Evolutionary conservation across 2,113 vertebrate genomes (phyloP), one percentile per base, ranked within the genome.

Genomic region (Etheostoma cragini): DNA sequence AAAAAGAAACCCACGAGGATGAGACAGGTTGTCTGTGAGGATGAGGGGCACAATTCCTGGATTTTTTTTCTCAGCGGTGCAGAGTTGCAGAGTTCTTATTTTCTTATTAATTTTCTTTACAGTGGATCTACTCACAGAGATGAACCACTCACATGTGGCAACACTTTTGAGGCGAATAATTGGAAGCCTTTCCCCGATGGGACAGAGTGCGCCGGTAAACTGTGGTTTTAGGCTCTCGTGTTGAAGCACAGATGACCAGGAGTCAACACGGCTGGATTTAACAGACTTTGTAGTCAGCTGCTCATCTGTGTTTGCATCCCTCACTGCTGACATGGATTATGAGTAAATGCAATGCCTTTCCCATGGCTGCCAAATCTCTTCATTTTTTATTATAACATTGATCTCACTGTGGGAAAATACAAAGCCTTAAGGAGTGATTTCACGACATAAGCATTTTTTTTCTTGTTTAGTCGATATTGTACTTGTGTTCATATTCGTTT

Each of bases 131-230:
- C 50, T 80, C 45, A 21, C 68, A 6, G 66, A 74, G 80, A 78
- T 81, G 56, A 88, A 85, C 89, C 87, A 74, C 88, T 81, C 72
- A 7, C 38, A 42, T 11, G 54, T 38, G 30, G 68, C 35, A 78
- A 81, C 33, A 81, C 73, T 79, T 82, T 80, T 71, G 53, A 72
- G 65, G 80, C 91, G 81, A 93, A 93, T 93, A 86, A 91, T 92
- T 91, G 81, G 91, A 87, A 62, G 72, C 58, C 45, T 42, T 42
- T 70, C 61, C 67, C 57, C 4, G 24, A 24, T 61, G 86, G 80
- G 81, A 80, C 56, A 24, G 69, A 80, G 81, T 65, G 80, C 70
- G 54, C 46, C 13, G 60, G 70, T 90, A 84, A 90, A 87, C 67
- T 61, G 72, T 22, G 30, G 74, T 85, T 88, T 82, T 67, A 53